Percentiles rank a stretch among this genome's conserved stretches.
These are phyloP conservation scores for Oscheius onirici DNA, from an alignment of 2,888 invertebrate species.

Conservation along the genomic window DNA sequence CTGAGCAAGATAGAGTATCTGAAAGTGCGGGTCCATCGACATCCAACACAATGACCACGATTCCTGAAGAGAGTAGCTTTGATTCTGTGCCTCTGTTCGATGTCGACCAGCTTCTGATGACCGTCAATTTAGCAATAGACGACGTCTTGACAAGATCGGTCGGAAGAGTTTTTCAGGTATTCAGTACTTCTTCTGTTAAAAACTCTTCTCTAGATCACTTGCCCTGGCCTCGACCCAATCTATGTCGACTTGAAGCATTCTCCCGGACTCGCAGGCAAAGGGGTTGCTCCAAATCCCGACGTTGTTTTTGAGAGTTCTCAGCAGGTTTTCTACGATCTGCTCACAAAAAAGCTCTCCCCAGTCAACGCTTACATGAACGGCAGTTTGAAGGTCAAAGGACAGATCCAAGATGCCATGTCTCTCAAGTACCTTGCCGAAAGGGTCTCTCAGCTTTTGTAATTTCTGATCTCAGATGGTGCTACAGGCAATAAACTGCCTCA, in stretches of 20 bases:
- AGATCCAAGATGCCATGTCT: slow-evolving; percentile 61
- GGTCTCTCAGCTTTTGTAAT: slow-evolving; percentile 37
- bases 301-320: slow-evolving; percentile 43
- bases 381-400: slow-evolving; percentile 55
- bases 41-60: not conserved
- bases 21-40: slow-evolving; percentile 17
- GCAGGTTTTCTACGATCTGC: slow-evolving; percentile 36
- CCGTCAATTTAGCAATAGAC: slow-evolving; percentile 55
- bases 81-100: slow-evolving; percentile 35
- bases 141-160: slow-evolving; percentile 46
- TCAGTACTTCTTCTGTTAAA: not conserved
- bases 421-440: slow-evolving; percentile 62
- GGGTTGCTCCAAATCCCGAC: slow-evolving; percentile 45
- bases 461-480: not conserved
- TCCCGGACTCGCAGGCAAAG: slow-evolving; percentile 45
- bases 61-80: not conserved
- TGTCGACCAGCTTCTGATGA: slow-evolving; percentile 51
- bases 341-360: slow-evolving; percentile 51
- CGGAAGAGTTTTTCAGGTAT: slow-evolving; percentile 40
- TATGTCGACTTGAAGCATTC: slow-evolving; percentile 53
- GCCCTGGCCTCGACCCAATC: slow-evolving; percentile 46
- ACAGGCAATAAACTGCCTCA: not conserved
- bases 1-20: slow-evolving; percentile 27
- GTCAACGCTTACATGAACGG: slow-evolving; percentile 65
- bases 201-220: slow-evolving; percentile 34